Conservation (phyloP, 2,797 vertebrate genomes). For the Halcyon smyrnensis region DNA sequence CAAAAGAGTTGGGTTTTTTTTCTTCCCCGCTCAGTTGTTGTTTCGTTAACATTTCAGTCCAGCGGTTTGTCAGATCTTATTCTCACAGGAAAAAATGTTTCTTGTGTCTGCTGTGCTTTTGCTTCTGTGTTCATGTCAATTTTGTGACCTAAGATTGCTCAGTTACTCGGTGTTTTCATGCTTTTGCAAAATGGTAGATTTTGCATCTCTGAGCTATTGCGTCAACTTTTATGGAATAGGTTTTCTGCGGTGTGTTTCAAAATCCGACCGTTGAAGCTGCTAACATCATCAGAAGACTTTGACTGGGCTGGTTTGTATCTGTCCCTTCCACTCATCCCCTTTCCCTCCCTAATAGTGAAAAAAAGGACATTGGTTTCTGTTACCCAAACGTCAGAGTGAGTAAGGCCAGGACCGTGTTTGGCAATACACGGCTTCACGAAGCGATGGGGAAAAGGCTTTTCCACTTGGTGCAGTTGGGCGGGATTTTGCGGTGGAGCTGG, state of each 20-base stretch:
- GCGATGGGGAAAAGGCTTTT: not conserved
- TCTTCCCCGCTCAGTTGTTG: not conserved
- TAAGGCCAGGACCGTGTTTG: not conserved
- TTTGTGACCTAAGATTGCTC: not conserved
- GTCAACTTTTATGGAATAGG: rapidly evolving
- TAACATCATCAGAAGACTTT: not conserved
- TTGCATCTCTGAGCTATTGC: not conserved
- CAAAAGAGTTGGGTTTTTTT: not conserved
- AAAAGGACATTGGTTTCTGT: not conserved
- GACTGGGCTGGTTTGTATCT: not conserved
- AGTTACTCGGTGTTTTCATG: rapidly evolving
- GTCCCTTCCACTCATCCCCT: not conserved
- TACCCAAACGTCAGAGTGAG: not conserved
- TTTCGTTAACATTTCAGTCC: not conserved
- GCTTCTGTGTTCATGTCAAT: not conserved
- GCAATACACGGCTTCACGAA: not conserved
- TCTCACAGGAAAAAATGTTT: not conserved
- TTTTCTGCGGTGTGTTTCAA: not conserved
- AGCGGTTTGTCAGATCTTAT: not conserved
- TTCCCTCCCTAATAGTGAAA: rapidly evolving
- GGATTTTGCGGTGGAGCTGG: not conserved
- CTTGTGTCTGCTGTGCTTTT: not conserved
- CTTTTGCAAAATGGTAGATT: rapidly evolving
- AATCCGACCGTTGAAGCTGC: not conserved
- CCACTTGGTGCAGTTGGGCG: rapidly evolving